Evolutionary conservation across 1,140 invertebrate species (phyloP), one percentile per base, ranked within the genome.

Genomic region (Ceratosolen solmsi): DNA sequence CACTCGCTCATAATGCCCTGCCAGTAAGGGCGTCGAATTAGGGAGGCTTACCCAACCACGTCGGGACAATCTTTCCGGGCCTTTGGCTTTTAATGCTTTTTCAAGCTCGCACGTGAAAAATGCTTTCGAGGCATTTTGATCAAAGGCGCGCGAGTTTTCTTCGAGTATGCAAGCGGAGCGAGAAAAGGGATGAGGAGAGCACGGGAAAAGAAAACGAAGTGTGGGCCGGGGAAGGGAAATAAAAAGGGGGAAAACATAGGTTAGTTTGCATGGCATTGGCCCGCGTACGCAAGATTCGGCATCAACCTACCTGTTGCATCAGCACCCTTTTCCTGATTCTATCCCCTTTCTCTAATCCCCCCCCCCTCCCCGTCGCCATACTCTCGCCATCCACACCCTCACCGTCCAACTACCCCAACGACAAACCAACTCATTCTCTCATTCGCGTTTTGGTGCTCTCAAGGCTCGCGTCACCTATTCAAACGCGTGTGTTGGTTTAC

Each of bases 301-400:
- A 83, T 79, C 83, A 84, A 84, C 77, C 87, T 85, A 88, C 87
- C 87, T 88, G 87, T 88, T 88, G 87, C 86, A 83, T 33, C 72
- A 72, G 81, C 83, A 80, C 85, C 85, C 85, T 84, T 63, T 65
- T 17, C 74, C 74, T n/a, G 73, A 76, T 25, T 20, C 25, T 13
- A 13, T 2, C 5, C 25, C 13, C 25, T 20, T 30, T 56, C 54
- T 25, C 22, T 13, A 17, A 4, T 7, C 8, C 60, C 7, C 27
- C 7, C 60, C 11, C 25, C 25, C 60, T 22, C 3, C n/a, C 5
- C n/a, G 9, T 63, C 58, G 22, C 20, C 51, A 20, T 22, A 15
- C 51, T 15, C 51, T 54, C 11, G 3, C 3, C 9, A 20, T 22
- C 9, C 20, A 17, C 51, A 5, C 51, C 51, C 51, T 54, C 51